Evolutionary conservation across 2,888 invertebrate genomes (phyloP).

Genomic region (Nebria brevicollis): DNA sequence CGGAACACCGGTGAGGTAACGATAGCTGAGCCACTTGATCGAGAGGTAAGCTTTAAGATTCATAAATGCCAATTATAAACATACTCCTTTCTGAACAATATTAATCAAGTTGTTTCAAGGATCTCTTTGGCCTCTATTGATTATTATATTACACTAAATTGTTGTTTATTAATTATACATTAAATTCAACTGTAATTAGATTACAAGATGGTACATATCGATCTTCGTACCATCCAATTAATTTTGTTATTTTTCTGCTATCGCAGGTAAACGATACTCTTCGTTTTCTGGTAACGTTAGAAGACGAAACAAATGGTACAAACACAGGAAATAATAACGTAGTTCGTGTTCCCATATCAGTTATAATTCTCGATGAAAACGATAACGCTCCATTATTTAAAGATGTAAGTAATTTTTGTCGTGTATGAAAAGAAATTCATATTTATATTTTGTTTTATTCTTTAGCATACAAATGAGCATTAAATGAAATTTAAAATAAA

Average conservation of each 20-base stretch:
- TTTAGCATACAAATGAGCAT: not conserved
- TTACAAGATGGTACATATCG: not conserved
- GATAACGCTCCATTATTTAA: constrained; percentile 86
- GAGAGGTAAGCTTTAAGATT: constrained; percentile 71
- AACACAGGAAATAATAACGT: constrained; percentile 72
- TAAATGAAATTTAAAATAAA: not conserved
- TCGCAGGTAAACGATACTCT: constrained; percentile 81
- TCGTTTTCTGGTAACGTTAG: constrained; percentile 82
- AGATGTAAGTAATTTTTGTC: constrained; percentile 68
- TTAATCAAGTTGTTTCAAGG: no score
- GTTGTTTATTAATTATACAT: not conserved
- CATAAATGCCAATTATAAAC: not conserved
- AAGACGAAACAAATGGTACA: constrained; percentile 74
- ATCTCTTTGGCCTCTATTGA: no score
- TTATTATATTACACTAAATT: not conserved
- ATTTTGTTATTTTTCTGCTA: constrained; percentile 20
- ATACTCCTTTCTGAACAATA: no score
- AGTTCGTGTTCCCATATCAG: constrained; percentile 79
- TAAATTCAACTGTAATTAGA: not conserved
- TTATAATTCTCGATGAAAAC: constrained; percentile 88
- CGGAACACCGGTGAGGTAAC: constrained; percentile 81
- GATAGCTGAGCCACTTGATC: constrained; percentile 80
- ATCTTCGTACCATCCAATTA: not conserved
- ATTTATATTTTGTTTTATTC: constrained; percentile 12
- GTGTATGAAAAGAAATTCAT: constrained; percentile 11